These are phyloP conservation scores for Sylvicapra grimmia DNA, from an alignment of 2,113 vertebrate genomes.

Conservation along the genomic window DNA sequence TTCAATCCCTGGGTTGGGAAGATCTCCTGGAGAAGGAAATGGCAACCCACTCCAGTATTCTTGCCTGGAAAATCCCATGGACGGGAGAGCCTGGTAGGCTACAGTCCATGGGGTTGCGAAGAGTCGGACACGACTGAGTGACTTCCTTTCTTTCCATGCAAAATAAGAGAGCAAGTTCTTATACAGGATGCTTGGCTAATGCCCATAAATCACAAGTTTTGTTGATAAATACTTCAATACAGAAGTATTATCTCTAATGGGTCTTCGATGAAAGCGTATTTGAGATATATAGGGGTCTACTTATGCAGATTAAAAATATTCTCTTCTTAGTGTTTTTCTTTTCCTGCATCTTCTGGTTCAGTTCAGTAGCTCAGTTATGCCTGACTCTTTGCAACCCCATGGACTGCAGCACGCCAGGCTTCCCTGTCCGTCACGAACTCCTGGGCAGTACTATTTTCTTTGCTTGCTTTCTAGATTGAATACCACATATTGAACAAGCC, in stretches of 20 bases:
- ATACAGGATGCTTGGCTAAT: background rate
- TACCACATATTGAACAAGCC: background rate
- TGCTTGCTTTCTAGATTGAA: background rate
- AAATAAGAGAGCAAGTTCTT: background rate
- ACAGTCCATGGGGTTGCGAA: too few species aligned
- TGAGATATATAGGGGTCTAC: background rate
- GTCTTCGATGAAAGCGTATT: background rate
- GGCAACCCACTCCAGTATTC: too few species aligned
- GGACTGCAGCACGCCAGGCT: background rate
- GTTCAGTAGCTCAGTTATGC: background rate
- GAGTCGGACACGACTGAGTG: too few species aligned
- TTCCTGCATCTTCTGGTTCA: background rate
- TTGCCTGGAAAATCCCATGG: too few species aligned
- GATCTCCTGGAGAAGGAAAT: too few species aligned
- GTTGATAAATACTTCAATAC: background rate
- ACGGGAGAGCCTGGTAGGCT: too few species aligned
- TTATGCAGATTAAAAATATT: background rate
- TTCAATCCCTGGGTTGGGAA: too few species aligned
- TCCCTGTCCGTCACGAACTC: background rate
- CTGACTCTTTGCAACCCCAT: background rate
- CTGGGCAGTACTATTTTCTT: background rate
- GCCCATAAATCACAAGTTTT: background rate
- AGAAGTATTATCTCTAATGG: background rate
- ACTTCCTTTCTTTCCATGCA: background rate
- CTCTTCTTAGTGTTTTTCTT: background rate